Evolutionary conservation across 2,888 invertebrate genomes (phyloP).

Genomic region (Cerastoderma edule): DNA sequence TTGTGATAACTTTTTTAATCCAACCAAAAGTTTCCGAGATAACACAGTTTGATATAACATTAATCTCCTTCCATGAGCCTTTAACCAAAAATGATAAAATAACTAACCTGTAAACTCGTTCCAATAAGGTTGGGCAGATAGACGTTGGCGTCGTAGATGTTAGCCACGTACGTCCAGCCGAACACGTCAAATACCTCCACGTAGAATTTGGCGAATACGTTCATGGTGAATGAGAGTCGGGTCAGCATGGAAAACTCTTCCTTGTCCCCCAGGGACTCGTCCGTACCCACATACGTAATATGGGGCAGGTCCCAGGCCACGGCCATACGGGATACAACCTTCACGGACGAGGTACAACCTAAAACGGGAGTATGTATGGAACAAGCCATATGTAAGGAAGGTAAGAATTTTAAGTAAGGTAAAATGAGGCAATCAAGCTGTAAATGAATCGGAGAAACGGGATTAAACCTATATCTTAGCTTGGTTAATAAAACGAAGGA

Average conservation of each 20-base stretch:
- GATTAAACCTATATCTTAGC: no score
- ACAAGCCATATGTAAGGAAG: no score
- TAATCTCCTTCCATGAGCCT: no score
- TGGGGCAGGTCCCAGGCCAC: constrained; percentile 66
- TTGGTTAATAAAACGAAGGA: no score
- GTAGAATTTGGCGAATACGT: constrained; percentile 59
- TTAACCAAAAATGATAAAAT: no score
- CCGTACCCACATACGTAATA: constrained; percentile 65
- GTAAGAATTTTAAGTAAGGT: no score
- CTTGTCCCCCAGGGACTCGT: constrained; percentile 64
- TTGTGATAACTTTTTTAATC: no score
- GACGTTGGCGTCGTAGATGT: constrained; percentile 40
- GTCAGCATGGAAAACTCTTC: constrained; percentile 64
- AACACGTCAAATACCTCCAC: constrained; percentile 44
- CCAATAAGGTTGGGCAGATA: constrained; percentile 49
- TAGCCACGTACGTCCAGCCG: constrained; percentile 43
- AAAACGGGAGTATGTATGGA: no score
- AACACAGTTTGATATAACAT: no score
- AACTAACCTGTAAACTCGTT: constrained; percentile 41
- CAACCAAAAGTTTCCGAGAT: no score
- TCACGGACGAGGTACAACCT: constrained; percentile 64
- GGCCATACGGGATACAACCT: constrained; percentile 63
- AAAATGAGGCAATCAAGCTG: no score
- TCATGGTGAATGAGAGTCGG: constrained; percentile 59
- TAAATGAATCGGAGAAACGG: no score